Base-by-base conservation (phyloP, 2,113 vertebrate genomes). In the Hippocampus zosterae region DNA sequence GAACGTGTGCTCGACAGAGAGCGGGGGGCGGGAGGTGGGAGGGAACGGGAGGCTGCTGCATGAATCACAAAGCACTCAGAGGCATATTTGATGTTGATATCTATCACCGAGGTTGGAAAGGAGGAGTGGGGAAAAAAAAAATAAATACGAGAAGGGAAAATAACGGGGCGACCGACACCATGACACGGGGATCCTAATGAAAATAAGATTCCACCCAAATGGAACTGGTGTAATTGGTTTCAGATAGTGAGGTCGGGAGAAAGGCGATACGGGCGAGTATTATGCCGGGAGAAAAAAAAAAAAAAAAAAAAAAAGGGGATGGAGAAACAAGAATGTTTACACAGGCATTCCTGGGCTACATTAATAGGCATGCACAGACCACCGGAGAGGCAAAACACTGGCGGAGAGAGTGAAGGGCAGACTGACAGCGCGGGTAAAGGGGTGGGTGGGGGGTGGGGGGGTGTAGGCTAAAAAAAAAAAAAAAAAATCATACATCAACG, bases 1-100 rank as follows among this genome's bases (percentile, higher is more conserved):
- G 94, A 95, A 95, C 92, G 76, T 50, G 13, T 76, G 77, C 42
- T 67, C 77, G 78, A 81, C 79, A 60, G 79, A 77, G 25, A 67
- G 71, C 93, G 92, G 92, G 93, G 92, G 93, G 25, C 2, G 25
- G 92, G 93, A 74, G 70, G 59, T 89, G 92, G 91, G 46, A 48
- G 46, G 19, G 50, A 3, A 10, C 73, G 76, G 60, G 57, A 71
- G 76, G 83, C 74, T 50, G 71, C 85, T 88, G 94, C 94, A 95
- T 96, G 97, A 97, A 98, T 98, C 97, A 96, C 95, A 96, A 96
- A 96, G 94, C 96, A 96, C 95, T 98, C 95, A 97, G 93, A 95
- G 93, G 94, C 94, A 97, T 96, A 96, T 98, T 96, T 98, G 95
- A 98, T 96, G 95, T 95, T 96, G 97, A 98, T 97, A 98, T 95